These are phyloP conservation scores for Junonia oenone DNA, from an alignment of 2,888 invertebrate genomes.

Conservation along the genomic window DNA sequence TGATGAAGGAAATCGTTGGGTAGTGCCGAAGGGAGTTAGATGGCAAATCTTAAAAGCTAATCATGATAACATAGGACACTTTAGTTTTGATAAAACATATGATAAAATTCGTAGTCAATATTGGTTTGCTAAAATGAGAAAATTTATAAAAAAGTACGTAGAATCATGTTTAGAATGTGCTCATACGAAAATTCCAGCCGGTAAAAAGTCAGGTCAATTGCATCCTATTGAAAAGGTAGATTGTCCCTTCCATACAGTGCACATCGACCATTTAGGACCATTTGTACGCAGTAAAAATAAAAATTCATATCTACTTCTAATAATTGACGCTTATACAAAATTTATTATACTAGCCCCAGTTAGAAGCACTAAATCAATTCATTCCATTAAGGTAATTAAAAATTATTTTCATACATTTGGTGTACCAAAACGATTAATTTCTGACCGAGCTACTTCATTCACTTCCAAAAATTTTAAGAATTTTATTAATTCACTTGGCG, in stretches of 20 bases:
- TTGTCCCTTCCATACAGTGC: slow-evolving; percentile 3
- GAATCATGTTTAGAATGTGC: no score
- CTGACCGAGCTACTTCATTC: no score
- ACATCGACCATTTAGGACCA: slow-evolving; percentile 6
- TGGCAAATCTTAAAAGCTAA: slow-evolving; percentile 31
- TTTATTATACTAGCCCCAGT: slow-evolving; percentile 1
- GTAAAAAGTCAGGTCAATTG: neutral
- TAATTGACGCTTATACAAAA: slow-evolving; percentile 6
- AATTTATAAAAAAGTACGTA: no score
- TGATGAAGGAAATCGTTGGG: neutral
- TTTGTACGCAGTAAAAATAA: slow-evolving; percentile 1
- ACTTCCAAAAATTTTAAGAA: no score
- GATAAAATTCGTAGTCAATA: neutral
- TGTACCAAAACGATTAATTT: neutral
- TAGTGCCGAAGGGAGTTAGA: slow-evolving; percentile 15
- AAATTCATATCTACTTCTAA: slow-evolving; percentile 3
- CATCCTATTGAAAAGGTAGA: neutral
- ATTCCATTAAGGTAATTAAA: neutral
- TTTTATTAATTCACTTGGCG: no score
- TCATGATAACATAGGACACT: slow-evolving; percentile 32
- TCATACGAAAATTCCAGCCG: neutral
- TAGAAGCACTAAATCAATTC: neutral
- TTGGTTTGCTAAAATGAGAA: no score
- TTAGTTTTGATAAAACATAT: slow-evolving; percentile 12
- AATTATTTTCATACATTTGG: slow-evolving; percentile 2